Percentiles rank a stretch among this genome's conserved stretches.
These are phyloP conservation scores for Spea multiplicata DNA, from an alignment of 2,113 vertebrate species.

Conservation along the genomic window DNA sequence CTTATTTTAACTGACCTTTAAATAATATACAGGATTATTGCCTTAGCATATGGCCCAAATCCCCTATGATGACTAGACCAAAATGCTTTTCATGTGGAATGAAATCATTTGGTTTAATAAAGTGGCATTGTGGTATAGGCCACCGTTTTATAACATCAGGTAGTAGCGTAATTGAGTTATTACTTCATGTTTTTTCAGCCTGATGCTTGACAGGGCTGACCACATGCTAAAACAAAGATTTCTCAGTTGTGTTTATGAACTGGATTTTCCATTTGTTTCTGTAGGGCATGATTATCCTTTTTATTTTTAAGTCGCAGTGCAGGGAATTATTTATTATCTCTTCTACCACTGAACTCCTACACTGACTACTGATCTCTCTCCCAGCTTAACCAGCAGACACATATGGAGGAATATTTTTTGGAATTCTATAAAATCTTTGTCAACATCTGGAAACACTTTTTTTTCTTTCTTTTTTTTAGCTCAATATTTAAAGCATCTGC, in stretches of 20 bases:
- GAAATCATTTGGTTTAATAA: neutral
- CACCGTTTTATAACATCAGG: neutral
- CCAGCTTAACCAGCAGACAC: neutral
- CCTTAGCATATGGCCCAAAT: conserved; percentile 5
- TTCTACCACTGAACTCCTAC: neutral
- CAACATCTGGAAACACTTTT: conserved; percentile 15
- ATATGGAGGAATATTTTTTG: neutral
- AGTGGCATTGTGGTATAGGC: neutral
- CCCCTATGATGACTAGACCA: neutral
- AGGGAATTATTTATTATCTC: neutral
- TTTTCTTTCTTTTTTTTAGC: conserved; percentile 60
- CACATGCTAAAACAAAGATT: neutral
- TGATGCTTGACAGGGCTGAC: conserved; percentile 11
- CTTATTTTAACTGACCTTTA: conserved; percentile 29
- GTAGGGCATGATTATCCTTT: neutral
- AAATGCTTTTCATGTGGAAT: neutral
- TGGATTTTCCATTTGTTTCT: conserved; percentile 2
- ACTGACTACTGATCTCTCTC: neutral
- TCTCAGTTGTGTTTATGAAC: neutral
- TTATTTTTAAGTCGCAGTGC: neutral
- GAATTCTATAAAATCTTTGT: neutral
- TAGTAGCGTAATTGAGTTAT: conserved; percentile 16
- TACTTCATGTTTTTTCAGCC: conserved; percentile 1
- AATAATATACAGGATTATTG: conserved; percentile 16
- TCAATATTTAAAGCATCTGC: conserved; percentile 97